Evolutionary conservation across 2,113 vertebrate genomes (phyloP).

Genomic region (Oncorhynchus masou): DNA sequence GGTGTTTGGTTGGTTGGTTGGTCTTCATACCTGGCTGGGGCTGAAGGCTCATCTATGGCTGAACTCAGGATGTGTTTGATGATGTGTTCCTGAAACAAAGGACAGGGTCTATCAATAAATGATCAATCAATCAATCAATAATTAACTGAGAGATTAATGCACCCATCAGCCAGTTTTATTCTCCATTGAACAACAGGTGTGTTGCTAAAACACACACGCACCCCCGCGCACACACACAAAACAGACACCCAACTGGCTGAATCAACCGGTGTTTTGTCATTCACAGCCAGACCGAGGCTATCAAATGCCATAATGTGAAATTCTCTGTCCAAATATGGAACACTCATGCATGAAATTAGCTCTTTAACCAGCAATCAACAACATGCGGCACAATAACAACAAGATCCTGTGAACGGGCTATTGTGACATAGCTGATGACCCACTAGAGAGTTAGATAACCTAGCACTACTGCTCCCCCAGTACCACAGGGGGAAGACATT

Average conservation of each 20-base stretch:
- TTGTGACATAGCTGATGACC: slow-evolving; percentile 62
- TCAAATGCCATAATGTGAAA: slow-evolving; percentile 41
- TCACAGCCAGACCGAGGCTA: slow-evolving; percentile 58
- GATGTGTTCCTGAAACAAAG: slow-evolving; percentile 85
- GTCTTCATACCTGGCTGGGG: slow-evolving; percentile 85
- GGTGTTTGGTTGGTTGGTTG: too few species aligned
- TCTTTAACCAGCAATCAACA: slow-evolving; percentile 57
- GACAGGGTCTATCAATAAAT: neutral
- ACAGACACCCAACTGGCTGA: slow-evolving; percentile 22
- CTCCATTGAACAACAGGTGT: neutral
- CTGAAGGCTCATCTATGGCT: slow-evolving; percentile 93
- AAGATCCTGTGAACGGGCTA: slow-evolving; percentile 7
- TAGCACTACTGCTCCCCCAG: neutral
- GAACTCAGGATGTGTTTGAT: slow-evolving; percentile 94
- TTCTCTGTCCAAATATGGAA: slow-evolving; percentile 16
- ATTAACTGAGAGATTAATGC: neutral
- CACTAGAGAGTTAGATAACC: slow-evolving; percentile 61
- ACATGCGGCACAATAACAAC: slow-evolving; percentile 52
- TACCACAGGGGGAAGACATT: too few species aligned
- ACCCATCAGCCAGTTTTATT: neutral
- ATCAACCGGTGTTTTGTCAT: slow-evolving; percentile 66
- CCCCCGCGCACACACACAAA: too few species aligned
- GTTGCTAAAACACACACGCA: neutral
- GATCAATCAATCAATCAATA: neutral
- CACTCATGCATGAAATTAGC: slow-evolving; percentile 68